Conservation (phyloP, 1,140 invertebrate species). For the Drosophila pseudoobscura region DNA sequence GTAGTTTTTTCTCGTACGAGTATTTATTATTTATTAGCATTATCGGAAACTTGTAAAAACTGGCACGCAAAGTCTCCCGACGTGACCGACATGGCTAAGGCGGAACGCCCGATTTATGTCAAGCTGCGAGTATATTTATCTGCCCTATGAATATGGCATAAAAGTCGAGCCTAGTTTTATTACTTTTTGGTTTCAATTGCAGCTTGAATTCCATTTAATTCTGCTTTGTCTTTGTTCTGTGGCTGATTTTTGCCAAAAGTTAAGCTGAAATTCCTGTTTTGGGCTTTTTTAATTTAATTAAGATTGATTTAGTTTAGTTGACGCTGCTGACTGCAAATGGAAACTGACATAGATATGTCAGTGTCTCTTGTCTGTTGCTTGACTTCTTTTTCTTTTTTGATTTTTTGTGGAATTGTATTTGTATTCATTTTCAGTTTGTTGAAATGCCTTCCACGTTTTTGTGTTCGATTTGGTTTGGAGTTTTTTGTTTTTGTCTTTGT, state of each 20-base stretch:
- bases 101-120: slow-evolving; percentile 64
- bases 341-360: slow-evolving; percentile 64
- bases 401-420: slow-evolving; percentile 35
- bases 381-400: slow-evolving; percentile 37
- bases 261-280: slow-evolving; percentile 25
- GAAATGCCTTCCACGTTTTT: slow-evolving; percentile 65
- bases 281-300: slow-evolving; percentile 68
- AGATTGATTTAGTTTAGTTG: slow-evolving; percentile 53
- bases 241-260: slow-evolving; percentile 33
- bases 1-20: slow-evolving; percentile 19
- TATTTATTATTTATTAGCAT: slow-evolving; percentile 40
- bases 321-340: slow-evolving; percentile 52
- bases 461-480: slow-evolving; percentile 35
- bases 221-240: slow-evolving; percentile 27
- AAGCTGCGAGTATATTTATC: slow-evolving; percentile 28
- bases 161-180: slow-evolving; percentile 20
- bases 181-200: no score
- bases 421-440: slow-evolving; percentile 28
- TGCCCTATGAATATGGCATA: slow-evolving; percentile 23
- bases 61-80: slow-evolving; percentile 53
- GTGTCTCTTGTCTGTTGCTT: slow-evolving; percentile 29
- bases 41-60: slow-evolving; percentile 58
- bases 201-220: neutral
- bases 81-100: slow-evolving; percentile 51
- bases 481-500: slow-evolving; percentile 8